Percentiles rank a stretch among this genome's conserved stretches.
phyloP scores from a whole-genome alignment of 1,140 invertebrate genomes.

The Maniola jurtina region DNA sequence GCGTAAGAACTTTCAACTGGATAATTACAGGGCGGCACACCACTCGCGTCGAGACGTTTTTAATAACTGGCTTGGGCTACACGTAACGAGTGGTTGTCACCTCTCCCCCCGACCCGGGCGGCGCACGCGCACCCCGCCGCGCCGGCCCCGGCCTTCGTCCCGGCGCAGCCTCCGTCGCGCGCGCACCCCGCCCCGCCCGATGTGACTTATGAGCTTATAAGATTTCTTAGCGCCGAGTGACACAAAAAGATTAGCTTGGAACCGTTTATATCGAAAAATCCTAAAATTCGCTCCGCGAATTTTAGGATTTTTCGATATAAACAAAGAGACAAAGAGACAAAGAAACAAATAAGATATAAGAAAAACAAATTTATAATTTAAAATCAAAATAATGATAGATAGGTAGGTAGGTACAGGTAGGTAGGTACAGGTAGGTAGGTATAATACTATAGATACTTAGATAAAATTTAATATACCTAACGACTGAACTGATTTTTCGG shows the following conservation, averaged over 20 bases:
- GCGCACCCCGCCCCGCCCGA: slow-evolving; percentile 51
- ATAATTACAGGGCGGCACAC: slow-evolving; percentile 79
- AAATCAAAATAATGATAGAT: too few species aligned
- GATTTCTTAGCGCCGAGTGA: slow-evolving; percentile 13
- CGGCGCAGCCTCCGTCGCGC: slow-evolving; percentile 51
- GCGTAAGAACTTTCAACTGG: slow-evolving; percentile 68
- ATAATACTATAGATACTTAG: too few species aligned
- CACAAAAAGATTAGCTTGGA: neutral
- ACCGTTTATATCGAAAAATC: neutral
- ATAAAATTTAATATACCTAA: too few species aligned
- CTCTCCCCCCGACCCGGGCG: slow-evolving; percentile 57
- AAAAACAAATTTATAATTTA: too few species aligned
- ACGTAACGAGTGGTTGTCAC: slow-evolving; percentile 78
- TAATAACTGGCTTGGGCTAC: slow-evolving; percentile 79
- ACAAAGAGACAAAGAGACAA: too few species aligned
- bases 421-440: too few species aligned
- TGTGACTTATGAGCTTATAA: slow-evolving; percentile 65
- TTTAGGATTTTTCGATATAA: too few species aligned
- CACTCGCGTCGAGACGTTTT: slow-evolving; percentile 79
- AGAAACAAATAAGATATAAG: too few species aligned
- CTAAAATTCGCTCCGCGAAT: too few species aligned
- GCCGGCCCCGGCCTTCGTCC: slow-evolving; percentile 30
- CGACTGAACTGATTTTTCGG: too few species aligned
- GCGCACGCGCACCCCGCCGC: slow-evolving; percentile 42
- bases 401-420: too few species aligned